Conservation (phyloP, 2,113 vertebrate genomes). For the Chaetorhynchus papuensis region DNA sequence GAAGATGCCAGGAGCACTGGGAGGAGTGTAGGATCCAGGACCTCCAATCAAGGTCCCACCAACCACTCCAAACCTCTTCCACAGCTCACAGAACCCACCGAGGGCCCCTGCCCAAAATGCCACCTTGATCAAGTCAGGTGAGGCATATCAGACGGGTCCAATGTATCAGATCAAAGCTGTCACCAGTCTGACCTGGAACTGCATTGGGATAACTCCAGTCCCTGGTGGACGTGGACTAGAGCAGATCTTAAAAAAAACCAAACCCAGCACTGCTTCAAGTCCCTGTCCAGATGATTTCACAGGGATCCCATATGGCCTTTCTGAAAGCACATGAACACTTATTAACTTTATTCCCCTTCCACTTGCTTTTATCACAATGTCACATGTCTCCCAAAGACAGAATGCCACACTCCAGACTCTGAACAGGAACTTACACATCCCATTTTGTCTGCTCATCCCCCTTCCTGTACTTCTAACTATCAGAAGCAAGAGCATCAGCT, state of each 20-base stretch:
- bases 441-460: not conserved
- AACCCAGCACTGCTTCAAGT: not conserved
- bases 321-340: not conserved
- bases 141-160: fast-evolving
- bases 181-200: not conserved
- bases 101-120: not conserved
- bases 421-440: not conserved
- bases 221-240: not conserved
- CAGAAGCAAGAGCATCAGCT: not conserved
- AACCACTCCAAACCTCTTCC: not conserved
- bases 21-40: not conserved
- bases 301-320: not conserved
- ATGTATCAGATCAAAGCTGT: not conserved
- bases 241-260: not conserved
- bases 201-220: not conserved
- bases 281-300: not conserved
- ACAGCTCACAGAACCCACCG: not conserved
- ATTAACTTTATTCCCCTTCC: not conserved
- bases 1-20: not conserved
- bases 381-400: not conserved
- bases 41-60: not conserved
- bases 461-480: not conserved
- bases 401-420: not conserved
- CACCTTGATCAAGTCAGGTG: fast-evolving
- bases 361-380: not conserved